Conservation (phyloP, 2,113 vertebrate genomes). For the Pitta sordida region DNA sequence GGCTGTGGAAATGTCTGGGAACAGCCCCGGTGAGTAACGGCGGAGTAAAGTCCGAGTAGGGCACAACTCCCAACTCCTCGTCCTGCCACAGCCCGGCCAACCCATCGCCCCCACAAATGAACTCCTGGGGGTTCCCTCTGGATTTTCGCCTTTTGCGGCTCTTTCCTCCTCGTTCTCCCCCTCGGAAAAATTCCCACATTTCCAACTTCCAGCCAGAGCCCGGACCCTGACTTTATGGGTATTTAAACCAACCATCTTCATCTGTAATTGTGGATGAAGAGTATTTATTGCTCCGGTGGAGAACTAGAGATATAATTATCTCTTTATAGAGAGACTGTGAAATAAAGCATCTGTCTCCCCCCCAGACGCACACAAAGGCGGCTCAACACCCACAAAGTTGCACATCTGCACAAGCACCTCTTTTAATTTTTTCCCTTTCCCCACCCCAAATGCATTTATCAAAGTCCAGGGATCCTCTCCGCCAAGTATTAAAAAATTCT, state of each 20-base stretch:
- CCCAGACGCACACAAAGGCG: background rate
- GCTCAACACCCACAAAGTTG: background rate
- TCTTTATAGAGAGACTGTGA: conserved; percentile 30
- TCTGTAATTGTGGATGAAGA: conserved; percentile 33
- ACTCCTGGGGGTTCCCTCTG: background rate
- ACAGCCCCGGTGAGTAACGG: background rate
- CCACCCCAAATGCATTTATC: background rate
- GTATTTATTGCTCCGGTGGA: conserved; percentile 39
- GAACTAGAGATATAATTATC: conserved; percentile 41
- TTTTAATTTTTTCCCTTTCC: too few relatives aligned
- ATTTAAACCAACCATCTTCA: conserved; percentile 23
- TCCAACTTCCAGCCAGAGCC: background rate
- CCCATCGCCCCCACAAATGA: too few relatives aligned
- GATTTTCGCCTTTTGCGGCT: rapidly evolving
- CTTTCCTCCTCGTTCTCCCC: background rate
- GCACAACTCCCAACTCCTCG: background rate
- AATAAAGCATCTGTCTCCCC: conserved; percentile 21
- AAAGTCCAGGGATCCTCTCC: background rate
- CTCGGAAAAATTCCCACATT: background rate
- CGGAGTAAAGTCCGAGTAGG: background rate
- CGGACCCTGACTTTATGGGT: background rate
- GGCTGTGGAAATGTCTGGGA: background rate
- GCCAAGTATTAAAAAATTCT: background rate
- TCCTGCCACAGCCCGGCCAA: background rate
- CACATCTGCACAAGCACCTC: background rate